Base-by-base conservation (phyloP, 2,113 vertebrate genomes). In the Lagenorhynchus albirostris region DNA sequence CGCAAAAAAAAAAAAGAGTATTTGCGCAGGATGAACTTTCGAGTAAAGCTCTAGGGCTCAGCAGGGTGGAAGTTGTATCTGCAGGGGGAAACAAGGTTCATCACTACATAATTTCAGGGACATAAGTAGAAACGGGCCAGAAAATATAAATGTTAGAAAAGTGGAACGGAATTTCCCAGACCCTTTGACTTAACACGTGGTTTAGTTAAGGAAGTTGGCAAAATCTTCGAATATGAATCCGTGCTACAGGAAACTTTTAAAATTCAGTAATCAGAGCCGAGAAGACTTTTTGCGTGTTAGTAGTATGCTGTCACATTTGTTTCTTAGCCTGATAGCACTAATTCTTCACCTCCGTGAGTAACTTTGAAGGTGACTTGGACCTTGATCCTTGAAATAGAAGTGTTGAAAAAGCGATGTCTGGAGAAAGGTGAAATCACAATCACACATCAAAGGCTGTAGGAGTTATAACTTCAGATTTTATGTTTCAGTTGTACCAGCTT, bases 141-240 rank as follows among this genome's bases (percentile, higher is more conserved):
- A 44, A 31, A 8, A 3, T 23, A 5, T 33, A 70, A 36, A 71
- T 31, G 26, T 50, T 82, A 36, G 26, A 47, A 63, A 90, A 44
- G 36, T 60, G 62, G 63, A 47, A 60, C 29, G 58, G 65, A 53
- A 41, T 58, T 71, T 67, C 38, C 21, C 33, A 63, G 25, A 33
- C 21, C 25, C n/a, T 85, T 65, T 82, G 18, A 67, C 18, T 36
- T 74, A 67, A 70, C 31, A 33, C 29, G 50, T 71, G 73, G 23
- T 38, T 96, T 73, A 58, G 21, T 82, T 77, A 74, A 90, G 53
- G 63, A 96, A 73, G 55, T 18, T 12, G 58, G 74, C 76, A 89
- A 73, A 89, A 26, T 25, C 80, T 77, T 71, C 38, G 68, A 14
- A 11, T 15, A 3, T 29, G 53, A 62, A 60, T 55, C 62, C 38